phyloP scores from a whole-genome alignment of 92 coral and sea anemone species.

The Palythoa heliodiscus region DNA sequence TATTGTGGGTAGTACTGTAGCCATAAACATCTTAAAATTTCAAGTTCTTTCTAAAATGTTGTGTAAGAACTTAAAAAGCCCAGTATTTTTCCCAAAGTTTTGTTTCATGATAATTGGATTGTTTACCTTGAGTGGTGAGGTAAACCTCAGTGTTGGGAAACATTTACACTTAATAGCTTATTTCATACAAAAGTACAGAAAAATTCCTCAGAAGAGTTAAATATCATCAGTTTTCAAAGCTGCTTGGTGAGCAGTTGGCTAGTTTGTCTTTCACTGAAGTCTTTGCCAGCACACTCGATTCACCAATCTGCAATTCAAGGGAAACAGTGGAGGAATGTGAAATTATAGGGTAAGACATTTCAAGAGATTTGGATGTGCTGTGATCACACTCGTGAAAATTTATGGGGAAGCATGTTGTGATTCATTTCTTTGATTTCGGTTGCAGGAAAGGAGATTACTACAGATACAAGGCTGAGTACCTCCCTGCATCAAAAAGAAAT shows the following conservation, averaged over 20 bases:
- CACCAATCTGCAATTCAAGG: constrained; percentile 28
- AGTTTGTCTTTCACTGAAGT: constrained; percentile 37
- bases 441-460: constrained; percentile 85
- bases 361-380: constrained; percentile 31
- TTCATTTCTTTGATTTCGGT: constrained; percentile 14
- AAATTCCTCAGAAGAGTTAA: constrained; percentile 7
- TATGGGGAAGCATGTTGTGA: neutral
- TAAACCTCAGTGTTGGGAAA: neutral
- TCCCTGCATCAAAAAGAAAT: constrained; percentile 33
- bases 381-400: neutral
- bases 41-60: too few species aligned
- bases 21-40: too few species aligned
- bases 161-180: neutral
- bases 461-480: constrained; percentile 77
- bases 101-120: neutral
- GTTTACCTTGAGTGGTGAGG: neutral
- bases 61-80: too few species aligned
- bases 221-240: constrained; percentile 8
- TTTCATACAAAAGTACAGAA: constrained; percentile 1
- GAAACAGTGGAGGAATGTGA: constrained; percentile 36
- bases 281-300: constrained; percentile 33
- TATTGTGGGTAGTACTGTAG: too few species aligned
- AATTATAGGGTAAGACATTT: constrained; percentile 35
- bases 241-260: constrained; percentile 11
- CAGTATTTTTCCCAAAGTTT: neutral